Base-by-base conservation (phyloP, 2,888 invertebrate genomes). In the Phortica okadai region DNA sequence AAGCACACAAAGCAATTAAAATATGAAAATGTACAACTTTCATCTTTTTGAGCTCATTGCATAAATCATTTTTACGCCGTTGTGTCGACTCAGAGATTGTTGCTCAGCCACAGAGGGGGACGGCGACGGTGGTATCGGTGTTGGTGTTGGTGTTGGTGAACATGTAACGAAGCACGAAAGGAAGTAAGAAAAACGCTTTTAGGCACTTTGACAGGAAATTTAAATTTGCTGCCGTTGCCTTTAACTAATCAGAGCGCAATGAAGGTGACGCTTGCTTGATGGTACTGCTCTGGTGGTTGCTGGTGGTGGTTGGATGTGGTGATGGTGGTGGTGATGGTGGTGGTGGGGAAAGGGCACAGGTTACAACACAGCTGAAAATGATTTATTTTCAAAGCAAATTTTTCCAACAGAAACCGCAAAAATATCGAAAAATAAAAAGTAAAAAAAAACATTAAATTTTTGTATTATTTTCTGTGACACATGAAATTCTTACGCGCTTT, bases 11-110 rank as follows among this genome's bases (percentile, higher is more conserved):
- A 88, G 88, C 88, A 88, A 88, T 88, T 88, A 88, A 88, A 89
- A 88, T 88, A 88, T 89, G 87, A 89, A 88, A 86, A 84, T 87
- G 82, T 85, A 86, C 82, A 88, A 88, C 88, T 87, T 87, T 87
- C 86, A 87, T 87, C 88, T 87, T 87, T 87, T 82, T 82, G 83
- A 83, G 84, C 83, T 84, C 87, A 88, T 86, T 88, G 83, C 85
- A 85, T 87, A 87, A 87, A 87, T 87, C 86, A 87, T 87, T 84
- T 77, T 80, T 84, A 25, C 16, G 54, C 41, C 7, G 21, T 33
- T 33, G 33, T 33, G 33, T 33, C 33, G 33, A 33, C 1, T 33
- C 33, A 33, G 33, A 33, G 33, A 33, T 5, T 33, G 33, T 33
- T 33, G 33, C 33, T 33, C 4, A 33, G 6, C 6, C 44, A 16